phyloP scores from a whole-genome alignment of 2,113 vertebrate genomes.

The Cottus gobio region DNA sequence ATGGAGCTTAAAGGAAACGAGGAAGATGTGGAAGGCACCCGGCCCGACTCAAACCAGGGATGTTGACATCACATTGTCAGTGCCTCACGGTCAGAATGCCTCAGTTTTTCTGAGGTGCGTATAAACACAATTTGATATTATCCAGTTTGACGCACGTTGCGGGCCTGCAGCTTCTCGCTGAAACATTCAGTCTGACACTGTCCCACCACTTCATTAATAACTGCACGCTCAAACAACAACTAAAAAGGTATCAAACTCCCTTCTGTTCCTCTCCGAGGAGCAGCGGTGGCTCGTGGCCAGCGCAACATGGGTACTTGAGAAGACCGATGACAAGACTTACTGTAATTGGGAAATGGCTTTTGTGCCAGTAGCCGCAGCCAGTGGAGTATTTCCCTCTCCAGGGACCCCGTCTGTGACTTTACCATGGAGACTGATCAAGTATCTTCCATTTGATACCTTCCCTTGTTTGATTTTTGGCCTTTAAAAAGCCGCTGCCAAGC shows the following conservation, averaged over 20 bases:
- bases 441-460: conserved; percentile 27
- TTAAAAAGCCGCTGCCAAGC: conserved; percentile 11
- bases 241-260: background rate
- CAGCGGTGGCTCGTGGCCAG: conserved; percentile 15
- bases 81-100: background rate
- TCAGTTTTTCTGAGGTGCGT: conserved; percentile 12
- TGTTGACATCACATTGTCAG: conserved; percentile 4
- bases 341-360: conserved; percentile 58
- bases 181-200: conserved; percentile 7
- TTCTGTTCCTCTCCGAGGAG: conserved; percentile 5
- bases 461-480: conserved; percentile 36
- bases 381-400: conserved; percentile 23
- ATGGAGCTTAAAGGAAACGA: background rate
- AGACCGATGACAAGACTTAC: conserved; percentile 60
- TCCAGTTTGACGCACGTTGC: conserved; percentile 14
- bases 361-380: conserved; percentile 45
- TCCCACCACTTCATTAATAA: conserved; percentile 33
- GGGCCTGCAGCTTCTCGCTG: background rate
- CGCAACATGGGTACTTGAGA: conserved; percentile 59
- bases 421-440: conserved; percentile 49
- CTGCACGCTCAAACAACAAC: conserved; percentile 4
- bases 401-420: conserved; percentile 26
- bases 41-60: background rate
- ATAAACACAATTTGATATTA: conserved; percentile 22
- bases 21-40: background rate